Conservation (phyloP, 2,113 vertebrate species). For the Siniperca knerii region DNA sequence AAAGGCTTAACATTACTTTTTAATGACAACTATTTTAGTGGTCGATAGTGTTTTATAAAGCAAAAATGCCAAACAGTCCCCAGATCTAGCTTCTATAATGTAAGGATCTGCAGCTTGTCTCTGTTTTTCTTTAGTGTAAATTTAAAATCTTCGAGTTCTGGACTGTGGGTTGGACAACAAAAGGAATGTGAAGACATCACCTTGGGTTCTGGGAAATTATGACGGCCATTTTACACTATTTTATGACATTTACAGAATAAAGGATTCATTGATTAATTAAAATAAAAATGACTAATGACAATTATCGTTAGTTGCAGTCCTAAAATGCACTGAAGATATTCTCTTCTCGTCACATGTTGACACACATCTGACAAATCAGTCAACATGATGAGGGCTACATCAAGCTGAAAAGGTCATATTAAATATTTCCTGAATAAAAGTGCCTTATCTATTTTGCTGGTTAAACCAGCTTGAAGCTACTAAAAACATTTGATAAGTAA, state of each 20-base stretch:
- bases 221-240: neutral
- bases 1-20: neutral
- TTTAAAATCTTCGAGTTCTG: neutral
- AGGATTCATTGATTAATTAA: neutral
- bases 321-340: neutral
- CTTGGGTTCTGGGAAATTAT: neutral
- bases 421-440: neutral
- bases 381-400: neutral
- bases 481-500: neutral
- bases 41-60: neutral
- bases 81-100: neutral
- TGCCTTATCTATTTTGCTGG: neutral
- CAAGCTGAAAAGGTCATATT: neutral
- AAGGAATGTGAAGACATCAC: neutral
- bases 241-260: neutral
- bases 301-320: neutral
- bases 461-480: neutral
- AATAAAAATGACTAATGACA: too few relatives aligned
- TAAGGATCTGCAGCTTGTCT: neutral
- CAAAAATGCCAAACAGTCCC: neutral
- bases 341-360: neutral
- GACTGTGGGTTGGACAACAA: neutral
- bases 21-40: neutral
- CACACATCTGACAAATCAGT: neutral
- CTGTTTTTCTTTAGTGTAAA: neutral